A percentile compares a stretch with the other conserved stretches of the same genome.
phyloP scores from a whole-genome alignment of 1,140 invertebrate genomes.

The Bathynomus jamesi region DNA sequence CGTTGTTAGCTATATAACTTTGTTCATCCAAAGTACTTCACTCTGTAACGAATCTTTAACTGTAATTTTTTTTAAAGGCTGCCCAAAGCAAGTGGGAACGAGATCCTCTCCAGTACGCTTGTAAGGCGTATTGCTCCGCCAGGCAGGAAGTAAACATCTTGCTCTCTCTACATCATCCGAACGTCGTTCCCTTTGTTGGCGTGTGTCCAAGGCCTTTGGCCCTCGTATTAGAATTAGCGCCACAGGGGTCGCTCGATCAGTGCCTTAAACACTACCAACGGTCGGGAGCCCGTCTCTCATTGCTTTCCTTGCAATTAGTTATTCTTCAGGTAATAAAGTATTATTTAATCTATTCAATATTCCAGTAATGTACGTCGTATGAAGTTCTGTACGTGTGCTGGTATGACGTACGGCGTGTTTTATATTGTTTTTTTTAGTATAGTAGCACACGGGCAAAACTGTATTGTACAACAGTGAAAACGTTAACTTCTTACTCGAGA shows the following conservation, averaged over 20 bases:
- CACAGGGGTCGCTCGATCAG: conserved; percentile 76
- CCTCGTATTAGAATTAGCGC: conserved; percentile 82
- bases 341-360: too few relatives aligned
- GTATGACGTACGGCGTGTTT: too few relatives aligned
- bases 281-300: conserved; percentile 68
- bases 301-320: conserved; percentile 72
- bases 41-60: not conserved
- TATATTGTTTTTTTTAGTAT: too few relatives aligned
- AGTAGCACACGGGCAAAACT: too few relatives aligned
- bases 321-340: conserved; percentile 69
- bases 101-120: conserved; percentile 81
- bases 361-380: too few relatives aligned
- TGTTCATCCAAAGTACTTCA: not conserved
- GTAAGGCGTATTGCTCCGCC: conserved; percentile 89
- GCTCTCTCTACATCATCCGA: conserved; percentile 70
- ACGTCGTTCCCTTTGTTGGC: conserved; percentile 87
- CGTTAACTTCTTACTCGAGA: too few relatives aligned
- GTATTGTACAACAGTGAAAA: too few relatives aligned
- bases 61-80: conserved; percentile 46
- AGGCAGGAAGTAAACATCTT: conserved; percentile 89
- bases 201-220: conserved; percentile 81
- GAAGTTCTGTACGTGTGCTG: too few relatives aligned
- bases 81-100: conserved; percentile 82
- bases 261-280: conserved; percentile 72
- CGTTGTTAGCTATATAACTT: not conserved